Percentiles rank a stretch among this genome's conserved stretches.
phyloP scores from a whole-genome alignment of 2,797 vertebrate genomes.

The Chiroxiphia lanceolata region DNA sequence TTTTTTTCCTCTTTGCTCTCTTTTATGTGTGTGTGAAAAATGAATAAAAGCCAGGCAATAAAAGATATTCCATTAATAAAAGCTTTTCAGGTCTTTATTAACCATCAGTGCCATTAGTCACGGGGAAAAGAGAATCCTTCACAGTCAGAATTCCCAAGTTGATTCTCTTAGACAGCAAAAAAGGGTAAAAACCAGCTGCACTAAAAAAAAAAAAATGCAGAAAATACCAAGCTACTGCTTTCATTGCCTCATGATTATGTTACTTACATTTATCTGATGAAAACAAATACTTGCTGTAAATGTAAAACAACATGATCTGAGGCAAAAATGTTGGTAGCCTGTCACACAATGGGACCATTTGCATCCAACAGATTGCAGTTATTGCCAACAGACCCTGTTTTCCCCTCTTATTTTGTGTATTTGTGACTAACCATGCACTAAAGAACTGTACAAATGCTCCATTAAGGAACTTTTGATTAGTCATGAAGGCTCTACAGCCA shows the following conservation, averaged over 20 bases:
- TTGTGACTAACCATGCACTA: background rate
- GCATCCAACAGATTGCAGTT: background rate
- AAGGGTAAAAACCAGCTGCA: background rate
- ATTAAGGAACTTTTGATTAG: background rate
- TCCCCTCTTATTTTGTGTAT: background rate
- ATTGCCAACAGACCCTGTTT: background rate
- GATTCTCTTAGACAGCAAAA: background rate
- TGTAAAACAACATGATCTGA: background rate
- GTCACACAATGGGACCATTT: background rate
- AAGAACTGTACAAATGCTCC: background rate
- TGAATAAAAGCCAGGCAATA: background rate
- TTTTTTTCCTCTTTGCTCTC: background rate
- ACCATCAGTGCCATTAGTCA: background rate
- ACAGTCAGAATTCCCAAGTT: background rate
- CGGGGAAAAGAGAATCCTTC: background rate
- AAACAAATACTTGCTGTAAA: background rate
- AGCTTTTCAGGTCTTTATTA: background rate
- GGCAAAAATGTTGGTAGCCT: background rate
- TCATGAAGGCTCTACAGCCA: background rate
- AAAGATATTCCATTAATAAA: constrained; percentile 25
- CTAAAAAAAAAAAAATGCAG: background rate
- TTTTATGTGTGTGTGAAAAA: background rate
- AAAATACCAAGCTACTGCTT: background rate
- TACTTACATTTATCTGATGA: background rate
- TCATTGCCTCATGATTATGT: background rate